Evolutionary conservation across 2,797 vertebrate genomes (phyloP), one percentile per base, ranked within the genome.

Genomic region (Cetoscarus ocellatus): DNA sequence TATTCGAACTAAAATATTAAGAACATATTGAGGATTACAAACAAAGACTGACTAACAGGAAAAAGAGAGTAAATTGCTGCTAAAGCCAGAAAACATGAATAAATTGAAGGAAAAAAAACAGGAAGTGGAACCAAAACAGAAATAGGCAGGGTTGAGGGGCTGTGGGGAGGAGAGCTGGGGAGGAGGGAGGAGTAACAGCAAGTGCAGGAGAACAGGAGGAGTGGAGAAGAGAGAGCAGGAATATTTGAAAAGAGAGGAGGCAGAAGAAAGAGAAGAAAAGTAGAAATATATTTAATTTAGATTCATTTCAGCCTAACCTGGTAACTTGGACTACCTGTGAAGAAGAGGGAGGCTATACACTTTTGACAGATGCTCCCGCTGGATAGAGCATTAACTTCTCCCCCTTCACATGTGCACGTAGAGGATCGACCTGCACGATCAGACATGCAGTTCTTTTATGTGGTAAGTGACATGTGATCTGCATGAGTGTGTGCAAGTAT

Each of bases 371-470:
- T 85, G 86, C 53, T 69, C 35, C 54, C 76, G 52, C 65, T 83
- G 83, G 65, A 91, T 87, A 88, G 82, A 85, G 50, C 44, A 2
- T 13, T 43, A 55, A 39, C 3, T 14, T 13, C 59, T 51, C 40
- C 54, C 15, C 65, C 35, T 70, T 66, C 70, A 56, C 64, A 81
- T 62, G 61, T 78, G 63, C 70, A 72, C 17, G 1, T 14, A 60
- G 66, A 70, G 61, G 87, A 91, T 15, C 70, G 53, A 69, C 80
- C 61, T 65, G 84, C 73, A 48, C 62, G 53, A 50, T 67, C 83
- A 82, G 88, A 91, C 86, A 93, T 94, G 92, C 92, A 93, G 68
- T 95, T 95, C 89, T 92, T 80, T 87, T 94, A 94, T 6, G 70
- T 88, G 92, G 94, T 95, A 49, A 79, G 94, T 91, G 52, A 40